A percentile compares a stretch with the other conserved stretches of the same genome.
These are phyloP conservation scores for Archivesica marissinica DNA, from an alignment of 1,140 invertebrate genomes.

Conservation along the genomic window DNA sequence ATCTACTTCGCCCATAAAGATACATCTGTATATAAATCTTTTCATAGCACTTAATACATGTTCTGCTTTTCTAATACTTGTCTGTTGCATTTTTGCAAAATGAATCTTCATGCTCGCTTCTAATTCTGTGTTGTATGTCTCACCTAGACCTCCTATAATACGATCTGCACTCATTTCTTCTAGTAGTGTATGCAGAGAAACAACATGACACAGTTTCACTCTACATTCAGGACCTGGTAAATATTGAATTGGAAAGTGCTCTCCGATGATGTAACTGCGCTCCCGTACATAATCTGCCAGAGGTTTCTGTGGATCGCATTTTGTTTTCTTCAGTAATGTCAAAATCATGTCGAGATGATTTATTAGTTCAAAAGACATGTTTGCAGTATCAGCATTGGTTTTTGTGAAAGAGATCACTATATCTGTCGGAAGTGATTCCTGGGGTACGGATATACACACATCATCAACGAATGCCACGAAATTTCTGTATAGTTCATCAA, in stretches of 20 bases:
- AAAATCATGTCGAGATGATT: conserved; percentile 48
- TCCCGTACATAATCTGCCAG: neutral
- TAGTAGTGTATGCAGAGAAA: conserved; percentile 38
- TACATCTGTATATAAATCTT: conserved; percentile 50
- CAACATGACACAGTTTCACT: conserved; percentile 26
- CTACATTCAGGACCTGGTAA: conserved; percentile 21
- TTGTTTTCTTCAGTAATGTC: conserved; percentile 23
- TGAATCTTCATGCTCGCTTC: neutral
- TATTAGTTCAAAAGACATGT: conserved; percentile 14
- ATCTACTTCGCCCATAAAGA: conserved; percentile 8
- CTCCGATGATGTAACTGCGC: neutral
- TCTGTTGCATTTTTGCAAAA: neutral
- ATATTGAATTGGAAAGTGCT: neutral
- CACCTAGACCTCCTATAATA: conserved; percentile 16
- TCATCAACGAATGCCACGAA: conserved; percentile 16
- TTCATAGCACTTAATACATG: conserved; percentile 4
- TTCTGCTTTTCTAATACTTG: conserved; percentile 7
- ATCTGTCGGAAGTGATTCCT: conserved; percentile 19
- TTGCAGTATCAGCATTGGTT: neutral
- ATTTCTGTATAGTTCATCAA: conserved; percentile 44
- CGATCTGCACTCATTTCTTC: conserved; percentile 52
- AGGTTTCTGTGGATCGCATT: conserved; percentile 14
- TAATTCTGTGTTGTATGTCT: neutral
- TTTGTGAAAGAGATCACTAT: neutral
- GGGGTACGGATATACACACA: neutral